These are phyloP conservation scores for Pimephales promelas DNA, from an alignment of 2,113 vertebrate species.

Conservation along the genomic window DNA sequence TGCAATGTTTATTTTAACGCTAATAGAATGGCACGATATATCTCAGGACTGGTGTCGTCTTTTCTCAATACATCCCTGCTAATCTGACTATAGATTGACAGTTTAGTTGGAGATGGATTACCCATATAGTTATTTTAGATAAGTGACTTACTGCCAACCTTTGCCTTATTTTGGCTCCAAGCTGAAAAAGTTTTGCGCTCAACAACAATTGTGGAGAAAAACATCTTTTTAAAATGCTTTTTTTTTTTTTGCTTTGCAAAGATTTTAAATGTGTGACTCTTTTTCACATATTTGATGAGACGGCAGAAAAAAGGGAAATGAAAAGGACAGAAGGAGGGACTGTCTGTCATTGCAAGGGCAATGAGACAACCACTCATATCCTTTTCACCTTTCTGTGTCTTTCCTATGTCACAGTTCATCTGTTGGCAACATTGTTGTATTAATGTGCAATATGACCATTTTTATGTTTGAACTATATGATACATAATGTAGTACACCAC, in stretches of 20 bases:
- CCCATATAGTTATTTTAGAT: conserved; percentile 12
- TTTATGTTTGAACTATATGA: neutral
- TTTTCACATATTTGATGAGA: conserved; percentile 25
- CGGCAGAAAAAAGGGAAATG: conserved; percentile 39
- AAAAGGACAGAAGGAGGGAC: conserved; percentile 38
- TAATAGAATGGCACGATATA: neutral
- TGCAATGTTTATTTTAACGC: neutral
- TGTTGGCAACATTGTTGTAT: neutral
- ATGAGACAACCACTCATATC: conserved; percentile 40
- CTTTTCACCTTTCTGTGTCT: conserved; percentile 31
- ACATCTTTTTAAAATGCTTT: neutral
- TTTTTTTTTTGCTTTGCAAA: neutral
- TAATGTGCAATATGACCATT: neutral
- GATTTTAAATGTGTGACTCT: neutral
- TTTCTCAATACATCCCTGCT: neutral
- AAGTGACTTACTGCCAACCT: neutral
- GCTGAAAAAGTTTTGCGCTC: neutral
- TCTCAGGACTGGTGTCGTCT: neutral
- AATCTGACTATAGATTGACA: neutral
- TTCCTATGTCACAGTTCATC: conserved; percentile 24
- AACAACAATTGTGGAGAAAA: neutral
- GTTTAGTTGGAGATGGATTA: neutral
- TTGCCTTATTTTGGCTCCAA: conserved; percentile 1
- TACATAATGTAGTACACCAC: neutral
- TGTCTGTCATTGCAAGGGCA: conserved; percentile 42